Conservation (phyloP, 2,797 vertebrate genomes). For the Phalloptychus januarius region DNA sequence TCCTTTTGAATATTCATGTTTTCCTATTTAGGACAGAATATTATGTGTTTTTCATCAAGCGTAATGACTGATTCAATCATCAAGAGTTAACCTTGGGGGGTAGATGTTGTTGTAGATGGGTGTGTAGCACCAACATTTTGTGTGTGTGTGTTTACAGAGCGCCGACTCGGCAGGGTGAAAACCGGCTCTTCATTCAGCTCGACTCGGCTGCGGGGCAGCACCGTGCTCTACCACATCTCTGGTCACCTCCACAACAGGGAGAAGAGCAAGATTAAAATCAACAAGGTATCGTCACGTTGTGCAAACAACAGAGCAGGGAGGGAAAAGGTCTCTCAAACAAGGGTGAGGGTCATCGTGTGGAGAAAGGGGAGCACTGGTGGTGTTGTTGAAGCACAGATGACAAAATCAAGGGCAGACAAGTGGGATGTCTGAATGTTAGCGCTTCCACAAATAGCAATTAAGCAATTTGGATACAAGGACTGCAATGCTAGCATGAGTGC, state of each 20-base stretch:
- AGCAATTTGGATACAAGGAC: not conserved
- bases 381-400: conserved; percentile 17
- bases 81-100: conserved; percentile 52
- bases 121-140: conserved; percentile 19
- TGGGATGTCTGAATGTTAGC: not conserved
- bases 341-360: conserved; percentile 13
- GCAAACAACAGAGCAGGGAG: conserved; percentile 5
- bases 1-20: conserved; percentile 58
- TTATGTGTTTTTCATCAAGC: conserved; percentile 66
- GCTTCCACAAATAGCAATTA: not conserved
- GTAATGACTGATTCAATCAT: conserved; percentile 60
- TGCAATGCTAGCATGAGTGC: not conserved
- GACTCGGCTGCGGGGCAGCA: conserved; percentile 87
- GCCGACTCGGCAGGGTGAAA: conserved; percentile 88
- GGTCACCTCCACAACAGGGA: conserved; percentile 95
- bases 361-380: conserved; percentile 15
- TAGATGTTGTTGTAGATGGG: conserved; percentile 42
- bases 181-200: conserved; percentile 89
- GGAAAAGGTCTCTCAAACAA: not conserved
- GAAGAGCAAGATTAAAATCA: conserved; percentile 97
- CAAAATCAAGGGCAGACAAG: conserved; percentile 1
- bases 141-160: conserved; percentile 80
- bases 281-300: conserved; percentile 84
- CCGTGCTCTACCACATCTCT: conserved; percentile 96
- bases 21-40: conserved; percentile 45